Base-by-base conservation (phyloP, 2,888 invertebrate species). In the Theodoxus fluviatilis region DNA sequence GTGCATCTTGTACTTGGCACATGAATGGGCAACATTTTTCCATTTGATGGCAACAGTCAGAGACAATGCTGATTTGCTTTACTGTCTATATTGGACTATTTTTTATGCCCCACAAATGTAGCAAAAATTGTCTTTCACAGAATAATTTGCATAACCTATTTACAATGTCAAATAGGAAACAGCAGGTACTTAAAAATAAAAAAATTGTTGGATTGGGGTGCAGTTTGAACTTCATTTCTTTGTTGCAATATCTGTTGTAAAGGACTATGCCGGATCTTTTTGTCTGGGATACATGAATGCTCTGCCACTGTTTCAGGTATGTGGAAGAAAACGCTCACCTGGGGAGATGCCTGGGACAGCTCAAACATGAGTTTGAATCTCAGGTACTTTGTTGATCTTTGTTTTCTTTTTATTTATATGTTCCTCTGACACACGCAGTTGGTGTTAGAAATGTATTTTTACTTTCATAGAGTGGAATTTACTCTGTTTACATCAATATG, bases 281-380 rank as follows among this genome's bases (percentile, higher is more conserved):
- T 59, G n/a, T n/a, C n/a, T n/a, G n/a, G n/a, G n/a, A n/a, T n/a
- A n/a, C n/a, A n/a, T n/a, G n/a, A n/a, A n/a, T n/a, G n/a, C n/a
- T n/a, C n/a, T n/a, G n/a, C n/a, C n/a, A n/a, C n/a, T 67, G 15
- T 66, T 75, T 12, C 70, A 83, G 83, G 64, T 74, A 78, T 52
- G 83, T 82, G 72, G 83, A 83, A 40, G 83, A 83, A 18, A 83
- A 82, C 68, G 69, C 72, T 31, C 76, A 76, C 63, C 64, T 83
- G 55, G 68, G 78, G 57, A 74, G 76, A 66, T 78, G 80, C 61
- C 73, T 83, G 49, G 81, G 81, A 38, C 71, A 78, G 64, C 78
- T 80, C 31, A 78, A 77, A 71, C 77, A 82, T 40, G 81, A 82
- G 67, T 81, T 81, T 77, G 79, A 82, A 69, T 73, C 80, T 47